Percentiles rank a stretch among this genome's conserved stretches.
phyloP scores from a whole-genome alignment of 2,888 invertebrate species.

The Ramazzottius varieornatus region DNA sequence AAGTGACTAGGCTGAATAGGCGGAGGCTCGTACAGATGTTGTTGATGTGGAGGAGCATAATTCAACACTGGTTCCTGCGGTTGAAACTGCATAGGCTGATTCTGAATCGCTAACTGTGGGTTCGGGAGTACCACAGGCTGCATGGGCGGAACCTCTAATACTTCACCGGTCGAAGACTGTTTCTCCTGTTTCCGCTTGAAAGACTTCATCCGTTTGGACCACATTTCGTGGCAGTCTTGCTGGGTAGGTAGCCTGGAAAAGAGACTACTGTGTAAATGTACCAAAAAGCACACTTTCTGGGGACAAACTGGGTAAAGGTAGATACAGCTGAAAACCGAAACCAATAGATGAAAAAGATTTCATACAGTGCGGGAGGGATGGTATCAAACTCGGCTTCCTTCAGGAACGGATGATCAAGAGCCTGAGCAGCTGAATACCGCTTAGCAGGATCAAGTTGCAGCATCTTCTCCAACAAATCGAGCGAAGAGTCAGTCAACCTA shows the following conservation, averaged over 20 bases:
- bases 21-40: no score
- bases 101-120: neutral
- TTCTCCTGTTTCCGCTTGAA: neutral
- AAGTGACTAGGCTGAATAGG: no score
- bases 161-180: neutral
- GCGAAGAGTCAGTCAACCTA: constrained; percentile 51
- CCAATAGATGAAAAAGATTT: no score
- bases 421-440: constrained; percentile 74
- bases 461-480: constrained; percentile 80
- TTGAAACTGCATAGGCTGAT: neutral
- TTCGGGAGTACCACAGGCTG: no score
- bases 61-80: constrained; percentile 2
- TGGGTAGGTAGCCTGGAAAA: constrained; percentile 45
- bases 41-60: no score
- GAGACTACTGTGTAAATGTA: constrained; percentile 6
- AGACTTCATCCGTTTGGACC: constrained; percentile 58
- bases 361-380: constrained; percentile 34
- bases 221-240: constrained; percentile 97
- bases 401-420: constrained; percentile 69
- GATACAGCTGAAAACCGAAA: neutral
- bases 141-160: neutral
- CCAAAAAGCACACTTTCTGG: no score
- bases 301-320: no score
- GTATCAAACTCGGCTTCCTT: constrained; percentile 56
- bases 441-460: constrained; percentile 76